Evolutionary conservation across 2,113 vertebrate species (phyloP).

Genomic region (Sinocyclocheilus rhinocerous): DNA sequence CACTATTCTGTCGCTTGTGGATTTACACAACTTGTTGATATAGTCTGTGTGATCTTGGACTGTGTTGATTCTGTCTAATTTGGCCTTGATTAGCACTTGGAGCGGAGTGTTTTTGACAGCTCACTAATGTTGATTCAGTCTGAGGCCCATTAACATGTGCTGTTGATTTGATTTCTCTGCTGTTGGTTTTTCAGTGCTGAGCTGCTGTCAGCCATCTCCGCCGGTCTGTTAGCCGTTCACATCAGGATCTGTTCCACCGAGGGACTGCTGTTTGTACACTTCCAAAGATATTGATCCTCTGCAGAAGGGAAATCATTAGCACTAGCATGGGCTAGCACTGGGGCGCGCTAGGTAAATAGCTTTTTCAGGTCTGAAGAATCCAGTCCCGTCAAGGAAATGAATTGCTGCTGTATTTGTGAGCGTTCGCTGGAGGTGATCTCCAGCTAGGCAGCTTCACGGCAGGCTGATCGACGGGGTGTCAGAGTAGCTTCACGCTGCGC

Average conservation of each 20-base stretch:
- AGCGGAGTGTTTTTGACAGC: constrained; percentile 42
- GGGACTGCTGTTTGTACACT: constrained; percentile 73
- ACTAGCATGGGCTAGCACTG: constrained; percentile 64
- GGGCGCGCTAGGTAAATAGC: constrained; percentile 72
- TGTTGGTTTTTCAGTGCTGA: constrained; percentile 30
- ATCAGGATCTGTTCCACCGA: constrained; percentile 67
- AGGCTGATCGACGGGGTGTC: constrained; percentile 60
- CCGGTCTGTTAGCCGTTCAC: constrained; percentile 65
- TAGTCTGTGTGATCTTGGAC: constrained; percentile 41
- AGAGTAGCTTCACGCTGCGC: constrained; percentile 40
- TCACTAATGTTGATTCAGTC: constrained; percentile 42
- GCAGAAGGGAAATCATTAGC: constrained; percentile 78
- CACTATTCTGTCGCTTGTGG: constrained; percentile 53
- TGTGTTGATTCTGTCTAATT: constrained; percentile 29
- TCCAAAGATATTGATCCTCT: constrained; percentile 81
- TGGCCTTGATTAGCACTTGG: constrained; percentile 29
- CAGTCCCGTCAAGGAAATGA: constrained; percentile 70
- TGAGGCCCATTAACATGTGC: constrained; percentile 27
- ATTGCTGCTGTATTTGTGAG: constrained; percentile 75
- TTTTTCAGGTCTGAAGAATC: constrained; percentile 73
- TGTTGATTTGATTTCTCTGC: constrained; percentile 46
- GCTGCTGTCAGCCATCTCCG: constrained; percentile 71
- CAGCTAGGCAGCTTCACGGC: constrained; percentile 63
- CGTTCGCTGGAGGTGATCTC: constrained; percentile 67
- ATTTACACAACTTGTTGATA: constrained; percentile 68